These are phyloP conservation scores for Cephalophus harveyi DNA, from an alignment of 2,113 vertebrate species.

Conservation along the genomic window DNA sequence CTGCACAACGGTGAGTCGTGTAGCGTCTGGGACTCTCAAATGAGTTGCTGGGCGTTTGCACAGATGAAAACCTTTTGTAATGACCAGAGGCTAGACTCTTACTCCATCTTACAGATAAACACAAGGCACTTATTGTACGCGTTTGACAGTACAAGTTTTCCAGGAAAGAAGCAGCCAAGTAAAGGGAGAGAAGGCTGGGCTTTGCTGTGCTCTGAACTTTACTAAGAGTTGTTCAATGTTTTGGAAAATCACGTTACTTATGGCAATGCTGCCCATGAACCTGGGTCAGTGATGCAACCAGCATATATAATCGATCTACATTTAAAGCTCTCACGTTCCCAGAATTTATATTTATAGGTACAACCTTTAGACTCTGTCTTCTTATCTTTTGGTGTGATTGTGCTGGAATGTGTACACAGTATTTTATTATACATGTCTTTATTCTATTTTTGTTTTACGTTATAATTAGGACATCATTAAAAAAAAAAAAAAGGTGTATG, in stretches of 20 bases:
- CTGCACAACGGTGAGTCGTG: background rate
- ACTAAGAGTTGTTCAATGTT: background rate
- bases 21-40: background rate
- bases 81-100: background rate
- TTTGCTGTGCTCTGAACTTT: background rate
- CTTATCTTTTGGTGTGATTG: background rate
- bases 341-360: background rate
- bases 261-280: background rate
- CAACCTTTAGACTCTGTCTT: constrained; percentile 17
- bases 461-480: background rate
- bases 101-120: background rate
- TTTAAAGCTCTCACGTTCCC: background rate
- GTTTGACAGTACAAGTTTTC: background rate
- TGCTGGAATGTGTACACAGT: background rate
- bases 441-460: background rate
- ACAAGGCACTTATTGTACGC: background rate
- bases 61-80: background rate
- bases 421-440: background rate
- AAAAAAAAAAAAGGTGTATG: background rate
- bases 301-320: background rate
- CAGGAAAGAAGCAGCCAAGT: background rate
- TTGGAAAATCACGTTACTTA: background rate
- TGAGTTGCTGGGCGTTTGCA: background rate
- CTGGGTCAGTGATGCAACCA: background rate
- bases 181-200: background rate